phyloP scores from a whole-genome alignment of 2,888 invertebrate species.

The Drosophila longiperda region DNA sequence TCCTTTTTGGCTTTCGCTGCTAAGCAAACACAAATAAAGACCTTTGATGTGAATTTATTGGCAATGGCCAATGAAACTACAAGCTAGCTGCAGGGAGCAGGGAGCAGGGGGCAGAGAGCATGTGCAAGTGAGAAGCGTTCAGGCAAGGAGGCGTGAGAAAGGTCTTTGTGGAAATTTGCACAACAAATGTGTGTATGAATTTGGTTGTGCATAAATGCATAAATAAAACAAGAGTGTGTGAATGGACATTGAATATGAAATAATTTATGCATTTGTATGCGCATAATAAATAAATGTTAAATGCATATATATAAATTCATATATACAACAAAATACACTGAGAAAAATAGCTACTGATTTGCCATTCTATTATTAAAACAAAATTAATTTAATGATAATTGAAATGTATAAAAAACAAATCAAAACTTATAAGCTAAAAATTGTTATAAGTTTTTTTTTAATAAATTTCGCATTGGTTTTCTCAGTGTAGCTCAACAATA shows the following conservation, averaged over 20 bases:
- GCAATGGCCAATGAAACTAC: constrained; percentile 60
- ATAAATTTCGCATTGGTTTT: neutral
- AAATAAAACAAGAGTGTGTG: constrained; percentile 52
- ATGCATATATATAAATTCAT: constrained; percentile 26
- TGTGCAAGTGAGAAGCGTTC: neutral
- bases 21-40: constrained; percentile 81
- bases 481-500: neutral
- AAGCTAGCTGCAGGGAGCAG: constrained; percentile 2
- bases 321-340: neutral
- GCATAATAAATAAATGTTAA: constrained; percentile 66
- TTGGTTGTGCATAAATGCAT: constrained; percentile 67
- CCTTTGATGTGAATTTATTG: constrained; percentile 80
- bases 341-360: neutral
- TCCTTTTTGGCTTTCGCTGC: constrained; percentile 79
- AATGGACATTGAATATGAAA: constrained; percentile 63
- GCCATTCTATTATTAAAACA: neutral
- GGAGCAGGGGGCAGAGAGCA: neutral
- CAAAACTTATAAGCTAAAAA: neutral
- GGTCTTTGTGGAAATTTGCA: constrained; percentile 77
- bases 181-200: constrained; percentile 84
- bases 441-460: neutral
- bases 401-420: too few species aligned
- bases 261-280: constrained; percentile 64
- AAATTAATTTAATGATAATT: too few species aligned
- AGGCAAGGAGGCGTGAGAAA: constrained; percentile 69